Evolutionary conservation across 1,140 invertebrate genomes (phyloP), one percentile per base, ranked within the genome.

Genomic region (Alviniconcha marisindica): DNA sequence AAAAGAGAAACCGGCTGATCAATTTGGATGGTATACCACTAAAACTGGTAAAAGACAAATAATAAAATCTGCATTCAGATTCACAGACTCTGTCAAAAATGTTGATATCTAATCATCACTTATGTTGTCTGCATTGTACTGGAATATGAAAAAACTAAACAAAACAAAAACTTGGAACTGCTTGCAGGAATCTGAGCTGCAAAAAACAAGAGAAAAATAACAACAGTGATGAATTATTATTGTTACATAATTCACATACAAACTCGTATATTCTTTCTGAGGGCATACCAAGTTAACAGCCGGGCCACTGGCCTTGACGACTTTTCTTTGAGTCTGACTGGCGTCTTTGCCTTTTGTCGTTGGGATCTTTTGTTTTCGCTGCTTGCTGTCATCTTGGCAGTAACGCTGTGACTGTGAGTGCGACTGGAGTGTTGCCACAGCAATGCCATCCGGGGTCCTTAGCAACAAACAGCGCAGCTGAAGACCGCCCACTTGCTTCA

Each of bases 211-310:
- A n/a, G n/a, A n/a, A n/a, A n/a, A n/a, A n/a, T n/a, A n/a, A n/a
- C n/a, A n/a, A n/a, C n/a, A n/a, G n/a, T n/a, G n/a, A n/a, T n/a
- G n/a, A n/a, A n/a, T n/a, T n/a, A n/a, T n/a, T n/a, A n/a, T n/a
- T n/a, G n/a, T n/a, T n/a, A n/a, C n/a, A n/a, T n/a, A n/a, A 73
- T 21, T 15, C 71, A 73, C 71, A 73, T 15, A 40, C 38, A 42
- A 5, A 74, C 71, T 40, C 71, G 42, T 24, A 74, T 38, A 74
- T 3, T 15, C 15, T 42, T 44, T 12, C 0, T n/a, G 15, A 42
- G n/a, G 36, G n/a, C 60, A 51, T 15, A 71, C 69, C 69, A 71
- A 40, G 36, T 40, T 71, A 18, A 71, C 36, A 3, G 69, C 69
- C 18, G 69, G 69, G 1, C 69, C 69, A 42, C 10, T 33, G 4